Base-by-base conservation (phyloP, 1,140 invertebrate species). In the Nixonia krombeini region DNA sequence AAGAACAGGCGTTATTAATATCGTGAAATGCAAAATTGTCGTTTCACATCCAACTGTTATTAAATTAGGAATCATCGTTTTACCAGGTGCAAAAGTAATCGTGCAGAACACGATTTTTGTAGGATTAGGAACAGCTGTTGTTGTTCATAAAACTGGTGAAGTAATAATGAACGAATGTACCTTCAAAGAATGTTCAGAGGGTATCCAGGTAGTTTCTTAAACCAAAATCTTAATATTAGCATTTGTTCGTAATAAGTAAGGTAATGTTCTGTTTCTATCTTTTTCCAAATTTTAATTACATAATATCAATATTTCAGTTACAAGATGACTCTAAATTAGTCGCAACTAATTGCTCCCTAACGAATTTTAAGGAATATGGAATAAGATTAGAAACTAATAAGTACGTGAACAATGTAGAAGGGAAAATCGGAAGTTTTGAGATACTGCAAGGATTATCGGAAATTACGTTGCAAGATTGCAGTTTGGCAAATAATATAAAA, bases 201-300 rank as follows among this genome's bases (percentile, higher is more conserved):
- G 82, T 18, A 49, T 85, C 35, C 71, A 79, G 75, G 83, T 85
- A 77, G 66, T 41, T n/a, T n/a, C n/a, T n/a, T n/a, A n/a, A n/a
- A n/a, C n/a, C n/a, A n/a, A n/a, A n/a, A n/a, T n/a, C n/a, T n/a
- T n/a, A 13, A 53, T 38, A 42, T 40, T 17, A 13, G 10, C 9
- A 46, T 33, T 38, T 16, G n/a, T 26, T n/a, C 25, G 9, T 26
- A 26, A 5, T 26, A 4, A 5, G 4, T 5, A 5, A 5, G 25
- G 9, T 26, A 26, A 5, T 26, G 4, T 26, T 26, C 9, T 26
- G 4, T 26, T 26, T 26, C 4, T 26, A 26, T 26, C 9, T 26
- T 26, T 5, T 26, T 5, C 9, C 9, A 5, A 5, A 26, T 26
- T 5, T 26, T 26, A 5, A 26, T 26, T 26, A 5, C n/a, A n/a